A percentile compares a stretch with the other conserved stretches of the same genome.
Evolutionary conservation across 2,797 vertebrate genomes (phyloP).

Genomic region (Lemur catta): DNA sequence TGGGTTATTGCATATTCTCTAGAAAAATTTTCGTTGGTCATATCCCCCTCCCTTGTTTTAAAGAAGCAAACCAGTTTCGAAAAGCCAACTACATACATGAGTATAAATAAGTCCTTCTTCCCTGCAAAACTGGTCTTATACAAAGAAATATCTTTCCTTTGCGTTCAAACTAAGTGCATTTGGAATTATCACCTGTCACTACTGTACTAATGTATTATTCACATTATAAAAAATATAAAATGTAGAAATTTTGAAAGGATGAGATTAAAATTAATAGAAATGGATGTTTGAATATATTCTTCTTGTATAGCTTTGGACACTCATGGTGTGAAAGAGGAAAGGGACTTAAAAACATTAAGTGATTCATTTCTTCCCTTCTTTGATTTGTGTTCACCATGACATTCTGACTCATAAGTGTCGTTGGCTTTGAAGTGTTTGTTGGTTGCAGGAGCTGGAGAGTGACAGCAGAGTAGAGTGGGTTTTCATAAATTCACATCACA

Average conservation of each 20-base stretch:
- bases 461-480: not conserved
- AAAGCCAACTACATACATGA: conserved; percentile 38
- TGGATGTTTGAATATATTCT: not conserved
- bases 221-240: not conserved
- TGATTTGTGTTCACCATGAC: rapidly evolving
- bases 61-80: conserved; percentile 57
- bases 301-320: not conserved
- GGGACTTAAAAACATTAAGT: not conserved
- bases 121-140: conserved; percentile 43
- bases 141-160: conserved; percentile 39
- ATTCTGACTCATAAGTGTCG: not conserved
- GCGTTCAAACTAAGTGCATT: not conserved
- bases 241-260: not conserved
- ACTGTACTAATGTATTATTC: not conserved
- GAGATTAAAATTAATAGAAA: not conserved
- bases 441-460: not conserved
- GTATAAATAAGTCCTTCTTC: conserved; percentile 47
- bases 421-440: not conserved
- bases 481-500: conserved; percentile 23
- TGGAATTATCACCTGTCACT: not conserved
- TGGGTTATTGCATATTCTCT: conserved; percentile 66
- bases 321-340: not conserved
- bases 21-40: conserved; percentile 70
- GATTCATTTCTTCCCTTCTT: not conserved
- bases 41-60: conserved; percentile 18